Conservation (phyloP, 2,888 invertebrate genomes). For the Cactoblastis cactorum region DNA sequence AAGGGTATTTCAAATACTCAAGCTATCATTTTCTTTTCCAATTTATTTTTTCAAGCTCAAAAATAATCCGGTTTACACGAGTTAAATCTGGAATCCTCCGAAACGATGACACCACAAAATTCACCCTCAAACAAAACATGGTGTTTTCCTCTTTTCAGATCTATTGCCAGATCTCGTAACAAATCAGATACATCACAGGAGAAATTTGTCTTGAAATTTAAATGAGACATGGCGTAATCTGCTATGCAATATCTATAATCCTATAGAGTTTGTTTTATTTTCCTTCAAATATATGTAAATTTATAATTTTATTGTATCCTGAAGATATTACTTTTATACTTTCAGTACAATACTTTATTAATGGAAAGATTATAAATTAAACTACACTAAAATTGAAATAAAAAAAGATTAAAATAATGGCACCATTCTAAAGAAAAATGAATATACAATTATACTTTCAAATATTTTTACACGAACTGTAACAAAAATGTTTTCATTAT, state of each 20-base stretch:
- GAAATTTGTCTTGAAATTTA: neutral
- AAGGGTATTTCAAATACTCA: neutral
- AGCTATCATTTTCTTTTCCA: neutral
- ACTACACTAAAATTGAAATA: too few relatives aligned
- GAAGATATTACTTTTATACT: too few relatives aligned
- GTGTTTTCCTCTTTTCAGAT: constrained; percentile 15
- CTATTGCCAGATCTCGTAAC: constrained; percentile 6
- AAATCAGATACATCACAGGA: constrained; percentile 7
- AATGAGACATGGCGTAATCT: constrained; percentile 1
- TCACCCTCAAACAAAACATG: constrained; percentile 41
- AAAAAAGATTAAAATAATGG: too few relatives aligned
- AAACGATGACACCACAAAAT: constrained; percentile 43
- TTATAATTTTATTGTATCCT: too few relatives aligned
- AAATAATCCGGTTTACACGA: constrained; percentile 7
- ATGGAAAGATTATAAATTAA: too few relatives aligned
- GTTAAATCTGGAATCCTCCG: constrained; percentile 30
- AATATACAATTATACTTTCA: too few relatives aligned
- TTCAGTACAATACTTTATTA: too few relatives aligned
- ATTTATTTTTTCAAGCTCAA: neutral
- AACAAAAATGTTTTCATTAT: too few relatives aligned
- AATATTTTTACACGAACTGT: too few relatives aligned
- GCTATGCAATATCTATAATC: neutral
- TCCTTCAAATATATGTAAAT: too few relatives aligned
- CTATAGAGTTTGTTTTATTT: neutral
- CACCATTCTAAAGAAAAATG: too few relatives aligned